These are phyloP conservation scores for Drosophila buzzatii DNA, from an alignment of 2,888 invertebrate genomes.

Conservation along the genomic window DNA sequence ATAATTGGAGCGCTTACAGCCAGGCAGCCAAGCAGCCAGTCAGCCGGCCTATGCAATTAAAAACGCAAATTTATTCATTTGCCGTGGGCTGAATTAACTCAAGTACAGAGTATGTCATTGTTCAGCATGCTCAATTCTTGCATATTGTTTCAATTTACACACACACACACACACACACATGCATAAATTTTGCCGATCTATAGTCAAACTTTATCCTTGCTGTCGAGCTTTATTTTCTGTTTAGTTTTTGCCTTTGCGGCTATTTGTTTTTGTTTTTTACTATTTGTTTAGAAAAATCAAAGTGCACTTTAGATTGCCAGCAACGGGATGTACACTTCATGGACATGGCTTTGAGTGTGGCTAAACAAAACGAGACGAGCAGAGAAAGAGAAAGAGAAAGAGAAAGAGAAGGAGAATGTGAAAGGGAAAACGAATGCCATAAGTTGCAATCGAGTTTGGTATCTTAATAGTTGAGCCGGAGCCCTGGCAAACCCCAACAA, in stretches of 20 bases:
- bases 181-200: slow-evolving; percentile 37
- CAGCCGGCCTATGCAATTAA: slow-evolving; percentile 7
- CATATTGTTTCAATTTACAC: neutral
- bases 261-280: neutral
- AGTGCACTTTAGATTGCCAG: slow-evolving; percentile 48
- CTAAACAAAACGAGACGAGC: slow-evolving; percentile 7
- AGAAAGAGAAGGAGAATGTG: too few relatives aligned
- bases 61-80: slow-evolving; percentile 4
- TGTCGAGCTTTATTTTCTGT: slow-evolving; percentile 8
- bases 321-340: slow-evolving; percentile 2
- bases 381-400: neutral
- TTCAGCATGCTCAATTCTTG: neutral
- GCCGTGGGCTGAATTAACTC: neutral
- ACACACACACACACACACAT: slow-evolving; percentile 16
- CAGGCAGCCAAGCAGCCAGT: neutral
- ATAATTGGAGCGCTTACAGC: slow-evolving; percentile 7
- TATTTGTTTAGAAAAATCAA: slow-evolving; percentile 50
- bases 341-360: neutral
- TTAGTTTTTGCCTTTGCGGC: slow-evolving; percentile 17
- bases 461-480: slow-evolving; percentile 9
- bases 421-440: slow-evolving; percentile 13
- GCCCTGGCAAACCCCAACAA: slow-evolving; percentile 1
- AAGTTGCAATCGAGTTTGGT: slow-evolving; percentile 10
- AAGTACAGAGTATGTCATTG: neutral
- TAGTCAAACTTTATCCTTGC: neutral